A percentile compares a stretch with the other conserved stretches of the same genome.
Conservation (phyloP, 2,113 vertebrate genomes). For the Phainopepla nitens region DNA sequence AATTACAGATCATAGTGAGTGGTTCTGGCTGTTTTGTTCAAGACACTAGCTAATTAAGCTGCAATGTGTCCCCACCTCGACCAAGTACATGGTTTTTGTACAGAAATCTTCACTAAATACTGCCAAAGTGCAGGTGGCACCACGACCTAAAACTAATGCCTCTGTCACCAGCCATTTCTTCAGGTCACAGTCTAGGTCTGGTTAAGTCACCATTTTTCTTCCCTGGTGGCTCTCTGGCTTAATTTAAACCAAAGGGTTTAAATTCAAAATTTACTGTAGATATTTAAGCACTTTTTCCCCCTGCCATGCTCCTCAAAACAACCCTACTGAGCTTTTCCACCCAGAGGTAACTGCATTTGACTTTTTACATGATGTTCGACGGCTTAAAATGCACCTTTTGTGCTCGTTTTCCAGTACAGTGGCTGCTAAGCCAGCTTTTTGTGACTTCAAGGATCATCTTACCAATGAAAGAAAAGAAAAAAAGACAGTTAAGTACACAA, state of each 20-base stretch:
- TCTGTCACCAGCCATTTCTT: neutral
- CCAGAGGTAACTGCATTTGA: neutral
- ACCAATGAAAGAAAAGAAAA: neutral
- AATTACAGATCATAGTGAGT: neutral
- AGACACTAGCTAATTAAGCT: neutral
- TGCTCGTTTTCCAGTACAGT: neutral
- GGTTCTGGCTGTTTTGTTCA: neutral
- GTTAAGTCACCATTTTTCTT: neutral
- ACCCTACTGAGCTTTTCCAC: neutral
- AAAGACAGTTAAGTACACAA: neutral
- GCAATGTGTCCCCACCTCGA: neutral
- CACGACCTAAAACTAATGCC: neutral
- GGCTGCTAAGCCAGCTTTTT: neutral
- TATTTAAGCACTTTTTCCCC: neutral
- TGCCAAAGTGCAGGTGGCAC: neutral
- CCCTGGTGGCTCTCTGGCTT: neutral
- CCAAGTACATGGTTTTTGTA: neutral
- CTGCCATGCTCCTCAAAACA: neutral
- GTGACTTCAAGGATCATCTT: neutral
- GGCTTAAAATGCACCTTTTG: neutral
- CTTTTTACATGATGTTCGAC: neutral
- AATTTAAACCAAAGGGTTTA: constrained; percentile 14
- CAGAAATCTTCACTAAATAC: neutral
- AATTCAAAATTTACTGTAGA: neutral
- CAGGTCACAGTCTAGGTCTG: neutral